These are phyloP conservation scores for Mesochorus sp. DNA, from an alignment of 2,888 invertebrate species.

Conservation along the genomic window DNA sequence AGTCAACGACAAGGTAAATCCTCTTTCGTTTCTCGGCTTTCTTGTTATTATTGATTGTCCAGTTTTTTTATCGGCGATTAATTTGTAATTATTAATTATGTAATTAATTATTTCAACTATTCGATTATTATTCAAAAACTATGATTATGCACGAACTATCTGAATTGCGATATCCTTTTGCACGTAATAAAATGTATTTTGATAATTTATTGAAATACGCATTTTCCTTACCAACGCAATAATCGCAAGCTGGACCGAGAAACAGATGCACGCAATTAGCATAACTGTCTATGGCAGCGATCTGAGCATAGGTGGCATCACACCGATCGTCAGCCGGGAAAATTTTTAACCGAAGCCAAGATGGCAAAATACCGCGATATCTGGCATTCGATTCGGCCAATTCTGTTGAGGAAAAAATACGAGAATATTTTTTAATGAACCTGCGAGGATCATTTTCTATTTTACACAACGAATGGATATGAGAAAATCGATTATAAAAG, in stretches of 20 bases:
- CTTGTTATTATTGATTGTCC: no score
- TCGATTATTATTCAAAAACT: no score
- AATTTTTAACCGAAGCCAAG: constrained; percentile 85
- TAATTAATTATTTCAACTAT: no score
- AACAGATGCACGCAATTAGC: constrained; percentile 89
- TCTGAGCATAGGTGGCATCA: constrained; percentile 88
- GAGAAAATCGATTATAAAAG: no score
- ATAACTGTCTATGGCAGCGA: constrained; percentile 88
- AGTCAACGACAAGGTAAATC: constrained; percentile 90
- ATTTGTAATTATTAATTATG: no score
- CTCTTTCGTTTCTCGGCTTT: neutral
- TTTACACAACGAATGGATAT: no score
- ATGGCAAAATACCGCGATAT: constrained; percentile 83
- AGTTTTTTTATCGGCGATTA: no score
- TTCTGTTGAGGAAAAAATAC: constrained; percentile 79
- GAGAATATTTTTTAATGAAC: neutral
- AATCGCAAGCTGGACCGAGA: constrained; percentile 92
- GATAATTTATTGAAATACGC: no score
- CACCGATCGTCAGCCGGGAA: constrained; percentile 88
- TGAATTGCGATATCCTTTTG: no score
- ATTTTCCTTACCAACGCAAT: constrained; percentile 91
- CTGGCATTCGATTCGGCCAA: constrained; percentile 85
- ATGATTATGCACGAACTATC: no score
- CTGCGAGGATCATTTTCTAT: no score
- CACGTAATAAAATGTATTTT: no score